phyloP scores from a whole-genome alignment of 2,797 vertebrate species.

The Notolepis coatsorum region DNA sequence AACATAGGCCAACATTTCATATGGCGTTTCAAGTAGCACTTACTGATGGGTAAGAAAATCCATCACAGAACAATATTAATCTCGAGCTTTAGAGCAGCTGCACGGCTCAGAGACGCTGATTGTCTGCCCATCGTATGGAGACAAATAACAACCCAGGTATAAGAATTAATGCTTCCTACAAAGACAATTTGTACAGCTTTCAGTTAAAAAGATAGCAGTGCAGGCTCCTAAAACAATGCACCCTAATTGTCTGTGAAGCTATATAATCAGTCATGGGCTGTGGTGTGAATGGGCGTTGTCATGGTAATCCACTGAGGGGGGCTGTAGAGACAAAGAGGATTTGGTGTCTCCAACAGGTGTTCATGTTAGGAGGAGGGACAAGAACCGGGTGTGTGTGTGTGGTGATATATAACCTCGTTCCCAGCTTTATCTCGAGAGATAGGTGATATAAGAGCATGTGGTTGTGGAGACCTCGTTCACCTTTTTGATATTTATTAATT shows the following conservation, averaged over 20 bases:
- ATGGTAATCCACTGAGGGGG: conserved; percentile 74
- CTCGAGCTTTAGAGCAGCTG: not conserved
- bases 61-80: conserved; percentile 5
- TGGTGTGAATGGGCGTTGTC: conserved; percentile 75
- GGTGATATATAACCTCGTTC: no score
- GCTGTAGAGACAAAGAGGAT: conserved; percentile 75
- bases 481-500: no score
- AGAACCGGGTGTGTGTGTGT: conserved; percentile 24
- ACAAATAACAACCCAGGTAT: conserved; percentile 16
- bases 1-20: not conserved
- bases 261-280: conserved; percentile 70
- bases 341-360: conserved; percentile 83
- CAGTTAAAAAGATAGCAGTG: conserved; percentile 15
- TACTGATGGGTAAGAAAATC: not conserved
- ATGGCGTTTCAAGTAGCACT: not conserved
- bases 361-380: conserved; percentile 62
- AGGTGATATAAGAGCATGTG: no score
- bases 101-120: not conserved
- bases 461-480: no score
- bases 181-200: conserved; percentile 34
- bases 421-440: no score
- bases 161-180: conserved; percentile 43
- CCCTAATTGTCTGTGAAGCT: conserved; percentile 66
- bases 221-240: conserved; percentile 63
- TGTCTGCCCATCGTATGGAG: not conserved